A percentile compares a stretch with the other conserved stretches of the same genome.
Evolutionary conservation across 2,888 invertebrate genomes (phyloP).

Genomic region (Drosophila demipolita): DNA sequence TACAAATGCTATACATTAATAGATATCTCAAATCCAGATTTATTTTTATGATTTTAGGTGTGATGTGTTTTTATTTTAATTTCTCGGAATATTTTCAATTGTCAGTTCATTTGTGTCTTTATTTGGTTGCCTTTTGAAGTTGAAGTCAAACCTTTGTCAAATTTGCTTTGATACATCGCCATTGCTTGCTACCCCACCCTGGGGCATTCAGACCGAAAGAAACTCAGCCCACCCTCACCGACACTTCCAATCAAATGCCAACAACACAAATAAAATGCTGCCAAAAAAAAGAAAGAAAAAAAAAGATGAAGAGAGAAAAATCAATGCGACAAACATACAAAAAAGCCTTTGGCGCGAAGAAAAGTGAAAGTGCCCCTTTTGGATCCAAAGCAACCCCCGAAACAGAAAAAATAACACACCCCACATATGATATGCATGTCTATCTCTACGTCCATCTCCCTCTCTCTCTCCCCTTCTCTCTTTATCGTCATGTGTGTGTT

Average conservation of each 20-base stretch:
- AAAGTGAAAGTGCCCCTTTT: conserved; percentile 71
- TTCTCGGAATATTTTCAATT: conserved; percentile 39
- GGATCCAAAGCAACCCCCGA: conserved; percentile 64
- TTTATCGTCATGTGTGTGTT: conserved; percentile 38
- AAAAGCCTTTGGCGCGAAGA: conserved; percentile 65
- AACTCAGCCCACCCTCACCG: conserved; percentile 12
- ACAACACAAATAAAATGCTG: conserved; percentile 43
- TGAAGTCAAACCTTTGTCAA: conserved; percentile 70
- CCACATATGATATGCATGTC: conserved; percentile 38
- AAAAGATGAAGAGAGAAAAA: conserved; percentile 36
- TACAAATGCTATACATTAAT: background rate
- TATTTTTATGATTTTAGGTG: background rate
- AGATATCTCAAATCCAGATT: background rate
- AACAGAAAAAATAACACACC: conserved; percentile 37
- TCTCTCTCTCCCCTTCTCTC: conserved; percentile 16
- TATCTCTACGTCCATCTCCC: conserved; percentile 25
- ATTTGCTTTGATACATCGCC: conserved; percentile 65
- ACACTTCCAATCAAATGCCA: conserved; percentile 71
- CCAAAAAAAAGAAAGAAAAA: conserved; percentile 20
- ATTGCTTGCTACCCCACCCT: conserved; percentile 38
- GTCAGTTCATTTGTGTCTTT: conserved; percentile 47
- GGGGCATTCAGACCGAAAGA: conserved; percentile 41
- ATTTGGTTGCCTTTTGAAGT: conserved; percentile 55
- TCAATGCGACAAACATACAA: conserved; percentile 68
- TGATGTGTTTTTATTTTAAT: conserved; percentile 8